Evolutionary conservation across 2,113 vertebrate genomes (phyloP), one percentile per base, ranked within the genome.

Genomic region (Jacana jacana): DNA sequence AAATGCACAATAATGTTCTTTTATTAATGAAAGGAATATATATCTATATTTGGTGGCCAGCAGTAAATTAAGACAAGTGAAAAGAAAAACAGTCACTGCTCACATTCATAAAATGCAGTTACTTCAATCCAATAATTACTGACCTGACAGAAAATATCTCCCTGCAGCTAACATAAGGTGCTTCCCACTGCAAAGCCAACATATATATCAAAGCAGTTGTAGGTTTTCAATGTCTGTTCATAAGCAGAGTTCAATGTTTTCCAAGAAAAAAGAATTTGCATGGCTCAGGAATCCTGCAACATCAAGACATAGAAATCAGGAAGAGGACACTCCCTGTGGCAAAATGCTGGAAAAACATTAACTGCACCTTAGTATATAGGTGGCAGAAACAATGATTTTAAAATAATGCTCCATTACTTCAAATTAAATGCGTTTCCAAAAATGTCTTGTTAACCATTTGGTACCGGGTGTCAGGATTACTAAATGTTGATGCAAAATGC

Each of bases 11-110:
- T 97, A 95, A 97, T 94, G 95, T 97, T 98, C 91, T 97, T 98
- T 97, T 98, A 98, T 97, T 98, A 98, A 98, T 97, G 97, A 97
- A 98, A 98, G 94, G 90, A 97, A 96, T 93, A 95, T 97, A 93
- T 77, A 97, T 96, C 72, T 96, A 68, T 92, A 87, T 96, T 96
- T 96, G 93, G 95, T 95, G 91, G 61, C 95, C 88, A 93, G 84
- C 94, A 91, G 94, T 98, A 98, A 98, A 97, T 97, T 95, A 97
- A 95, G 91, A 96, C 93, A 92, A 94, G 92, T 86, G 66, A 96
- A 96, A 94, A 92, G 70, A 77, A 78, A 94, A 96, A 60, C 89
- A 94, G 85, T 81, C 95, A 87, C 73, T 65, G 6, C 73, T 96
- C 30, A 37, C 94, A 72, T 97, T 89, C 91, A 92, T 97, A 97